Evolutionary conservation across 2,888 invertebrate species (phyloP), one percentile per base, ranked within the genome.

Genomic region (Anoplius nigerrimus): DNA sequence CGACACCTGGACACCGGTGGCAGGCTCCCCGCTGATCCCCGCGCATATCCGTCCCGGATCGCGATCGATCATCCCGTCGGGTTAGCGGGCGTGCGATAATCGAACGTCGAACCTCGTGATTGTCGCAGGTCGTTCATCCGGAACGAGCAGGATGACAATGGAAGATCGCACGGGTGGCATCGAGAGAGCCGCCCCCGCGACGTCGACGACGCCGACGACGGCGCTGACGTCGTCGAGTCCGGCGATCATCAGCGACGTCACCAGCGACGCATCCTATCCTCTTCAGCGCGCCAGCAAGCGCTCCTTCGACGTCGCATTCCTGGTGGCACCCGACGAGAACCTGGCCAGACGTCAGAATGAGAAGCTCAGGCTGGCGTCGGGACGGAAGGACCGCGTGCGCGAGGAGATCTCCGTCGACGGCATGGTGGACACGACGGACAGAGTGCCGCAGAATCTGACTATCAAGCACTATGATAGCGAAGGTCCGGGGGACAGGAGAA

Each of bases 221-320:
- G 53, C 83, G 59, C 75, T 75, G 57, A 75, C 74, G 48, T 78
- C 72, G 46, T 48, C 78, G 24, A 79, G 81, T 59, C 82, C 83
- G 52, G 72, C 82, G 51, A 73, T 82, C 45, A 76, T 80, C 46
- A 75, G 74, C 54, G 74, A 86, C 43, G 77, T 80, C 62, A 81
- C 84, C 6, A 69, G 83, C 15, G 87, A 87, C 59, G 86, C 88
- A 1, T 87, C 88, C 3, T 88, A 88, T 63, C 87, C 88, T 13
- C 66, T 87, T 2, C 88, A 87, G 24, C 83, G 88, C 3, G 78
- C 86, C 22, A 78, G 73, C 42, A 97, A 97, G 83, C 90, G 97
- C 16, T 95, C 96, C 0, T 97, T 97, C 86, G 97, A 97, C 87
- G 97, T 97, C 11, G 97, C 97, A 0, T 97, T 97, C 82, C 89